These are phyloP conservation scores for Pygocentrus nattereri DNA, from an alignment of 2,797 vertebrate genomes.

Conservation along the genomic window DNA sequence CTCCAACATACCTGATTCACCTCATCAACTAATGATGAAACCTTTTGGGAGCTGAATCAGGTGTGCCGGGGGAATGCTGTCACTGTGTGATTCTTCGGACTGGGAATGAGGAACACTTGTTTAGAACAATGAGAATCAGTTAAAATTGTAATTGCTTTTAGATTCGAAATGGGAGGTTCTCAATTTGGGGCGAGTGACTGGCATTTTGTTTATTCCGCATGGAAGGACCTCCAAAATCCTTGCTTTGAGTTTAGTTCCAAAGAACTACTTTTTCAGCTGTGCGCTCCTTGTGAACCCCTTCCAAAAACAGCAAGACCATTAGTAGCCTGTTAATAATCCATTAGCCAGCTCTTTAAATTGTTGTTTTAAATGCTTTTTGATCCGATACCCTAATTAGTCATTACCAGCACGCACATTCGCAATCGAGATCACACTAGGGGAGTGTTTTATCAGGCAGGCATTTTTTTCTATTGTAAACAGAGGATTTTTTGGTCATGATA, in stretches of 20 bases:
- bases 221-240: slow-evolving; percentile 58
- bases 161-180: slow-evolving; percentile 60
- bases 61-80: background rate
- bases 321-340: slow-evolving; percentile 78
- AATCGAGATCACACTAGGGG: slow-evolving; percentile 54
- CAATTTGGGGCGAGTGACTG: slow-evolving; percentile 65
- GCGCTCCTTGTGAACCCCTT: slow-evolving; percentile 68
- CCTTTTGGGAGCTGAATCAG: background rate
- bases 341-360: slow-evolving; percentile 72
- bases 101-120: slow-evolving; percentile 44
- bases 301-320: slow-evolving; percentile 75
- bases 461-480: slow-evolving; percentile 74
- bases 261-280: slow-evolving; percentile 62
- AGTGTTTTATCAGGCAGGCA: slow-evolving; percentile 61
- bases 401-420: slow-evolving; percentile 67
- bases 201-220: slow-evolving; percentile 67
- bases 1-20: background rate
- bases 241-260: slow-evolving; percentile 66
- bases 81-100: slow-evolving; percentile 46
- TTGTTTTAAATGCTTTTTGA: slow-evolving; percentile 77
- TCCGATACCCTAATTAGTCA: slow-evolving; percentile 77
- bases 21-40: background rate
- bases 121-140: slow-evolving; percentile 59
- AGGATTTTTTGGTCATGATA: slow-evolving; percentile 70
- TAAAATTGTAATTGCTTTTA: slow-evolving; percentile 61